Conservation (phyloP, 2,113 vertebrate species). For the Sapayoa aenigma region DNA sequence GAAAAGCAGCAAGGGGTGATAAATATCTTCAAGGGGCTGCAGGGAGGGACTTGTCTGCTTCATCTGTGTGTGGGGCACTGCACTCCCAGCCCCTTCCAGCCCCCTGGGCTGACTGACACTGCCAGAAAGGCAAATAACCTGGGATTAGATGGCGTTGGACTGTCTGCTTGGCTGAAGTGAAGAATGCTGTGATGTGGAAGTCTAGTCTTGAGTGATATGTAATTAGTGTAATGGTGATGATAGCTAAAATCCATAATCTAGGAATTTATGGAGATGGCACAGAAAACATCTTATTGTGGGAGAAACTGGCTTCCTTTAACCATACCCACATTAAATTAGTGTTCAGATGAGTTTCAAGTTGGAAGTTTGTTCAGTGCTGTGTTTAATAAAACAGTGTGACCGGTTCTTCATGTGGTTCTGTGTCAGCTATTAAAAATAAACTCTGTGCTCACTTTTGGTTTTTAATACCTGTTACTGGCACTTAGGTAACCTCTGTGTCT, state of each 20-base stretch:
- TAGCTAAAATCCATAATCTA: slow-evolving; percentile 35
- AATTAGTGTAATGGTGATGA: slow-evolving; percentile 30
- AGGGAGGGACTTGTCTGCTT: not conserved
- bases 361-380: not conserved
- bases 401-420: not conserved
- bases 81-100: not conserved
- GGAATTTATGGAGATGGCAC: not conserved
- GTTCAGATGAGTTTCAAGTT: not conserved
- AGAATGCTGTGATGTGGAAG: slow-evolving; percentile 33
- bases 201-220: not conserved
- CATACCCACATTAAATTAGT: not conserved
- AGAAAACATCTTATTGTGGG: not conserved
- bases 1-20: not conserved
- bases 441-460: not conserved
- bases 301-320: not conserved
- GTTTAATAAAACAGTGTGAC: not conserved
- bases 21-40: not conserved
- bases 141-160: not conserved
- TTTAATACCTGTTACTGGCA: not conserved
- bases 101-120: not conserved
- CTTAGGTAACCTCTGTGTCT: not conserved
- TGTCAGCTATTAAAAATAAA: not conserved
- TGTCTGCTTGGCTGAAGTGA: slow-evolving; percentile 13
- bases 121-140: not conserved
- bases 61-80: not conserved